These are phyloP conservation scores for Lochmaea crataegi DNA, from an alignment of 2,888 invertebrate genomes.

Conservation along the genomic window DNA sequence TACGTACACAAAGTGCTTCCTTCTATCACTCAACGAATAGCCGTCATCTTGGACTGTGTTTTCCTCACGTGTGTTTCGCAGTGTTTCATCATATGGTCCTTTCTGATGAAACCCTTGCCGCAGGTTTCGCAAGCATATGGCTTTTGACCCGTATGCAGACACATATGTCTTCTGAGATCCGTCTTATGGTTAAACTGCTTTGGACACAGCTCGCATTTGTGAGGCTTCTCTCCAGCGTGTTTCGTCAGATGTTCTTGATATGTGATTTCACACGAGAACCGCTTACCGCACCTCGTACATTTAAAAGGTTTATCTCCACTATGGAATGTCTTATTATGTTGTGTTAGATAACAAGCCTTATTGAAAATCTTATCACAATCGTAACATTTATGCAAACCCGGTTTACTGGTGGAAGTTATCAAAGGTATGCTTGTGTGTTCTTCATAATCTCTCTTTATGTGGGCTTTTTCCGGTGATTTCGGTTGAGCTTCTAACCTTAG, in stretches of 20 bases:
- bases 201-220: constrained; percentile 86
- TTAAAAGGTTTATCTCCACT: constrained; percentile 88
- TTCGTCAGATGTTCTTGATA: constrained; percentile 81
- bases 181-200: constrained; percentile 94
- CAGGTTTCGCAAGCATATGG: constrained; percentile 85
- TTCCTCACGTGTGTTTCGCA: constrained; percentile 82
- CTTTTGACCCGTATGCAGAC: constrained; percentile 87
- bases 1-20: constrained; percentile 50
- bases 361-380: constrained; percentile 88
- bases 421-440: constrained; percentile 56
- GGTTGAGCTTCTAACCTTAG: constrained; percentile 52
- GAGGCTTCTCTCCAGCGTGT: constrained; percentile 86
- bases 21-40: constrained; percentile 47
- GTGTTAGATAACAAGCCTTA: constrained; percentile 88
- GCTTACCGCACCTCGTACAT: constrained; percentile 87
- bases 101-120: constrained; percentile 88
- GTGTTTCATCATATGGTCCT: constrained; percentile 93
- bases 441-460: constrained; percentile 60
- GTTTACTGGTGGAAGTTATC: constrained; percentile 57
- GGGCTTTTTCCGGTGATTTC: constrained; percentile 59
- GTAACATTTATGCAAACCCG: constrained; percentile 74
- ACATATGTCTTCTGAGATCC: constrained; percentile 87
- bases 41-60: constrained; percentile 55
- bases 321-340: constrained; percentile 91
- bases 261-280: constrained; percentile 78